Conservation (phyloP, 2,888 invertebrate genomes). For the Willowsia nigromaculata region DNA sequence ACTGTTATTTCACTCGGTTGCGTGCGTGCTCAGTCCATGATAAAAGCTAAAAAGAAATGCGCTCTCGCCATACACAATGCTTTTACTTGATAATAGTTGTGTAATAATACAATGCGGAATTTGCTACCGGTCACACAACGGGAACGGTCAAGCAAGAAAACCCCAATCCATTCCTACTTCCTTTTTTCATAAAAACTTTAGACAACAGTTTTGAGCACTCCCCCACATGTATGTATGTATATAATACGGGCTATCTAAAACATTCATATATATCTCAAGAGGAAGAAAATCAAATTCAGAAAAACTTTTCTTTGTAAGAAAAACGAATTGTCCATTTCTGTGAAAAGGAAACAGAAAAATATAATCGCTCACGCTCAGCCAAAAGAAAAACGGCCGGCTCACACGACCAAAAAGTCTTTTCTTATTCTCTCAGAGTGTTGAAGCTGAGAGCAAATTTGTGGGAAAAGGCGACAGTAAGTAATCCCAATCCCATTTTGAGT, state of each 20-base stretch:
- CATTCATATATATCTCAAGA: constrained; percentile 3
- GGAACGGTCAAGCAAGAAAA: constrained; percentile 50
- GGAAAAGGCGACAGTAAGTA: constrained; percentile 11
- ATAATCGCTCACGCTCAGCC: constrained; percentile 61
- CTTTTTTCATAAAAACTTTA: constrained; percentile 41
- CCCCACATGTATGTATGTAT: not conserved
- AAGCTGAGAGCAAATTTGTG: constrained; percentile 5
- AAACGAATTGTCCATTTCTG: constrained; percentile 59
- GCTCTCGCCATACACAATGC: constrained; percentile 16
- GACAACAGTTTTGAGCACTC: not conserved
- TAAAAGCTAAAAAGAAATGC: constrained; percentile 60
- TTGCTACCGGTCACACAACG: constrained; percentile 52
- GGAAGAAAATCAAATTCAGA: constrained; percentile 55
- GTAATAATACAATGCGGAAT: constrained; percentile 57
- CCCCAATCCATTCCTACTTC: constrained; percentile 21
- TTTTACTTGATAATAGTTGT: constrained; percentile 43
- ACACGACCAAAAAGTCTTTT: not conserved
- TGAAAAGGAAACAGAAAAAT: constrained; percentile 44
- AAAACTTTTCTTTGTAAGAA: constrained; percentile 46
- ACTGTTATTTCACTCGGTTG: constrained; percentile 67
- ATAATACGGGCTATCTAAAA: not conserved
- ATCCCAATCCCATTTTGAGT: not conserved
- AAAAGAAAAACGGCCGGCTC: constrained; percentile 6
- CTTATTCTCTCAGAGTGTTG: not conserved
- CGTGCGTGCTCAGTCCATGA: constrained; percentile 65